A percentile compares a stretch with the other conserved stretches of the same genome.
These are phyloP conservation scores for Enteromius fasciolatus DNA, from an alignment of 2,797 vertebrate genomes.

Conservation along the genomic window DNA sequence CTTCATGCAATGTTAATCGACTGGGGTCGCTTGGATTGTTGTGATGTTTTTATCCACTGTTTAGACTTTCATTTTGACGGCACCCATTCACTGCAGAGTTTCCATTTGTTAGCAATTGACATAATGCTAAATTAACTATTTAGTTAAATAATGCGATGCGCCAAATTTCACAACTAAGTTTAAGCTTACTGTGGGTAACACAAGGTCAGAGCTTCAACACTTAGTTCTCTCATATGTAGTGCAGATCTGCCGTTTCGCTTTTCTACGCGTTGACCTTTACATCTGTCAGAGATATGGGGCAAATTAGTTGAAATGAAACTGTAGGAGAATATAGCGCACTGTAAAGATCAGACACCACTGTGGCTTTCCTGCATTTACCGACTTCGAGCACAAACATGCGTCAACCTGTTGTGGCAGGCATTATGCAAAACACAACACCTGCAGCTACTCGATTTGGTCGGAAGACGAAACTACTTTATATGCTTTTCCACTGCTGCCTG, in stretches of 20 bases:
- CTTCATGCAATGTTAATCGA: background rate
- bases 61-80: background rate
- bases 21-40: background rate
- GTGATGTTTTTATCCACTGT: background rate
- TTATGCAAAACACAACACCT: slow-evolving; percentile 25
- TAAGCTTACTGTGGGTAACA: background rate
- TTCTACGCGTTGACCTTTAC: background rate
- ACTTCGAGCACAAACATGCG: slow-evolving; percentile 9
- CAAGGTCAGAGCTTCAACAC: background rate
- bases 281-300: background rate
- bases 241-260: background rate
- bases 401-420: slow-evolving; percentile 23
- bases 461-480: background rate
- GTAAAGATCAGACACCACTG: slow-evolving; percentile 21
- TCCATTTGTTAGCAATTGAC: background rate
- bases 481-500: background rate
- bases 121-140: background rate
- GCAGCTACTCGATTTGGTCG: slow-evolving; percentile 19
- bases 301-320: slow-evolving; percentile 23
- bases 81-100: background rate
- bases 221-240: background rate
- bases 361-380: slow-evolving; percentile 4
- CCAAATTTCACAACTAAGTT: background rate
- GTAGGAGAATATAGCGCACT: background rate
- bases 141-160: background rate